Evolutionary conservation across 2,888 invertebrate genomes (phyloP).

Genomic region (Blastobasis adustella): DNA sequence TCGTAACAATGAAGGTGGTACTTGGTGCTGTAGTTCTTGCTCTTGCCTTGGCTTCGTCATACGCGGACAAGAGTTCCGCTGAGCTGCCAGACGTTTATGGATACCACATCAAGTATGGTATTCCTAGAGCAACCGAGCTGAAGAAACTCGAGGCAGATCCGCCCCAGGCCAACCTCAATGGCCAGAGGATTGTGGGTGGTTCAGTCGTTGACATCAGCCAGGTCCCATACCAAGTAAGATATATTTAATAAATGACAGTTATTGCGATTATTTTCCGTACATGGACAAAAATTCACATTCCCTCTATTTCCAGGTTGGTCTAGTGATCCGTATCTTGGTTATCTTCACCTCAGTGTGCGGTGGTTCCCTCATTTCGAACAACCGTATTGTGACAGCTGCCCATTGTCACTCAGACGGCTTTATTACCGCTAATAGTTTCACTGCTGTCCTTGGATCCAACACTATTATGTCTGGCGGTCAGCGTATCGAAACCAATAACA

Average conservation of each 20-base stretch:
- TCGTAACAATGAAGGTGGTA: too few species aligned
- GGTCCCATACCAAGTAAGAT: constrained; percentile 43
- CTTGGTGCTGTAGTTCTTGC: too few species aligned
- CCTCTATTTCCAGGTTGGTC: constrained; percentile 31
- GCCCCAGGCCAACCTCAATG: constrained; percentile 1
- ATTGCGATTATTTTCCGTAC: neutral
- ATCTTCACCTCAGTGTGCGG: constrained; percentile 41
- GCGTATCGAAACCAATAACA: constrained; percentile 21
- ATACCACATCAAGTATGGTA: constrained; percentile 39
- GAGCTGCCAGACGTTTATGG: too few species aligned
- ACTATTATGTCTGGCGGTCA: constrained; percentile 35
- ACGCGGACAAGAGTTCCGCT: too few species aligned
- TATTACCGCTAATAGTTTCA: constrained; percentile 25
- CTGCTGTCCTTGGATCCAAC: constrained; percentile 41
- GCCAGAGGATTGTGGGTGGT: constrained; percentile 40
- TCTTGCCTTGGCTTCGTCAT: too few species aligned
- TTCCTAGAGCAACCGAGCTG: constrained; percentile 31
- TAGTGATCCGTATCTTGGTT: constrained; percentile 31
- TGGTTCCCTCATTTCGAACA: constrained; percentile 28
- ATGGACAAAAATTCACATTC: neutral
- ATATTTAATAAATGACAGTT: neutral
- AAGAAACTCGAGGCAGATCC: constrained; percentile 26
- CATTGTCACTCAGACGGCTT: constrained; percentile 36
- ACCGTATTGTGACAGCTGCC: constrained; percentile 35
- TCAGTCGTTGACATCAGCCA: constrained; percentile 24